Evolutionary conservation across 2,888 invertebrate genomes (phyloP), one percentile per base, ranked within the genome.

Genomic region (Drosophila acutilabella): DNA sequence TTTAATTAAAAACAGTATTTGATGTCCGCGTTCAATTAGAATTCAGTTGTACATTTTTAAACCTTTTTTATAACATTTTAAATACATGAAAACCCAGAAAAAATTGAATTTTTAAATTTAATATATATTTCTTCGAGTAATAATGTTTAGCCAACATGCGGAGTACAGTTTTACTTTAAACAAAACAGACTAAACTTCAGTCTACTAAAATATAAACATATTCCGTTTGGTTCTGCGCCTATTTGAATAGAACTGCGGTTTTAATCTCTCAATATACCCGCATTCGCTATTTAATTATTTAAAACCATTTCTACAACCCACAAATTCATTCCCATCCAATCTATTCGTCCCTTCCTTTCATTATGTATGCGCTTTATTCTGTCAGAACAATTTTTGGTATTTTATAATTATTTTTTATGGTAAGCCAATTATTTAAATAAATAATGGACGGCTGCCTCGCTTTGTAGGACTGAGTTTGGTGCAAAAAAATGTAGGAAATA

Each of bases 361-460:
- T 42, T 47, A 38, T 44, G 11, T 40, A 42, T 61, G 56, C 54
- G 60, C 64, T 45, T 47, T 75, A 66, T 58, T 62, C 65, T 61
- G 79, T 48, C 38, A 51, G 30, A 38, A 50, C 64, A 60, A 62
- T 57, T 74, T 69, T 65, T 50, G 62, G 79, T 60, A 74, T 81
- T 79, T 81, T 81, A 79, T 75, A 79, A 74, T 81, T 78, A 75
- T 81, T 81, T 81, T 75, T 67, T 69, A 69, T 65, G 71, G 87
- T 69, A 64, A 80, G 67, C 81, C 87, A 88, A 83, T 88, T 86
- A 83, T 88, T 88, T 72, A 83, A 86, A 88, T 86, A 86, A 88
- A 88, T 88, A 83, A 74, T 80, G 74, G 52, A 33, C 41, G 69
- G 53, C 51, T 64, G 64, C 26, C 53, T 58, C 47, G 64, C 70